These are phyloP conservation scores for Rhadina sibilatrix DNA, from an alignment of 2,113 vertebrate genomes.

Conservation along the genomic window DNA sequence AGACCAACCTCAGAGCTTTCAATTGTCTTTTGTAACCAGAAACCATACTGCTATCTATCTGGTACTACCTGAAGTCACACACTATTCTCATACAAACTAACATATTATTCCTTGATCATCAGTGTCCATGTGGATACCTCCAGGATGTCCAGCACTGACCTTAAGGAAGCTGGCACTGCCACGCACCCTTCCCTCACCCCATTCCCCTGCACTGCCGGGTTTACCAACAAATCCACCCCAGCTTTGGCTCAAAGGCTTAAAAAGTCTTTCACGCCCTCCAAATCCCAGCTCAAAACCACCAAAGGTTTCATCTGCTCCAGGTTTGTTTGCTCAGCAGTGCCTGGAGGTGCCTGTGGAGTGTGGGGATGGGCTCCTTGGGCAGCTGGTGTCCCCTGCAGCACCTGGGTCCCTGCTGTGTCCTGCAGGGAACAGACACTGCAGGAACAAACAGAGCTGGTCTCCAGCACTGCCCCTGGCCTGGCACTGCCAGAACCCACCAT, in stretches of 20 bases:
- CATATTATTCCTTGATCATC: background rate
- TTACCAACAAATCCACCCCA: background rate
- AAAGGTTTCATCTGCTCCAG: background rate
- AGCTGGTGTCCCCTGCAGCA: background rate
- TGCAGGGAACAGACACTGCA: background rate
- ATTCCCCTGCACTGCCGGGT: accelerated
- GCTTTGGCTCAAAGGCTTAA: background rate
- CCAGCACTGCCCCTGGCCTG: background rate
- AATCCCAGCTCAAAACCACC: background rate
- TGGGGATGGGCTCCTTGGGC: background rate
- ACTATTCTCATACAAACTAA: background rate
- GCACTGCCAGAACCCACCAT: background rate
- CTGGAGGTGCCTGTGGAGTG: too few species aligned
- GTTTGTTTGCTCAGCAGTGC: background rate
- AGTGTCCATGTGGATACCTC: background rate
- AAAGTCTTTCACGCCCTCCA: background rate
- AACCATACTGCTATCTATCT: accelerated
- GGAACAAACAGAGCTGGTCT: background rate
- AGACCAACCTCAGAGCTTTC: background rate
- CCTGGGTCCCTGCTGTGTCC: background rate
- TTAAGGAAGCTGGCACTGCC: background rate
- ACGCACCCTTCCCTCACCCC: too few species aligned
- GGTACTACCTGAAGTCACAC: background rate
- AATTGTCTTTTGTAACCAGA: background rate
- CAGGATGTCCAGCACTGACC: accelerated